Base-by-base conservation (phyloP, 1,140 invertebrate genomes). In the Neoseiulus cucumeris region DNA sequence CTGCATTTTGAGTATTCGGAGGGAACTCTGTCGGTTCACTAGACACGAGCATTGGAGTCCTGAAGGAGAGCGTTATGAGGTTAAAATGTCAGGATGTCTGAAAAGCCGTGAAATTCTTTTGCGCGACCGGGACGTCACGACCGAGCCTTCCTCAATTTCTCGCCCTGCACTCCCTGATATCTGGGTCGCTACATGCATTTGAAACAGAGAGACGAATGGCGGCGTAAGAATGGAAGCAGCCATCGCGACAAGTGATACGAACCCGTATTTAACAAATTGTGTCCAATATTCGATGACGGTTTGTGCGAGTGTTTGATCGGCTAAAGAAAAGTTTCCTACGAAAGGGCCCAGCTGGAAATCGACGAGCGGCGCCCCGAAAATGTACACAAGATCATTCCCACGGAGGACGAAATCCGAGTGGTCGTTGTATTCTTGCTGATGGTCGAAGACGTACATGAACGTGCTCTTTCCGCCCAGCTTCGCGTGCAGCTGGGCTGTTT, bases 201-300 rank as follows among this genome's bases (percentile, higher is more conserved):
- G n/a, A n/a, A n/a, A n/a, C n/a, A n/a, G n/a, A n/a, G n/a, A n/a
- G n/a, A n/a, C n/a, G n/a, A n/a, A n/a, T n/a, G n/a, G n/a, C n/a
- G n/a, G n/a, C 4, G 33, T 4, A 39, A 39, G 33, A 39, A 39
- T 6, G 33, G 9, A 9, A 39, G 33, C 33, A 39, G 9, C 4
- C 33, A 39, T 39, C 33, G 33, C 9, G 33, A 39, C 4, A 44
- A 66, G 51, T 30, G 7, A 51, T 42, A 72, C 72, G 73, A 72
- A 79, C 88, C 88, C 88, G 47, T 83, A 85, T 76, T 87, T 86
- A 1, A 86, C 87, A 73, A 92, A 92, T 75, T 91, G 91, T 39
- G 85, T 84, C 85, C 87, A 91, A 75, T 86, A 84, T 68, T 82
- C 82, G 85, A 91, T 90, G 66, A 91, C 81, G 18, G 84, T 81